phyloP scores from a whole-genome alignment of 2,888 invertebrate species.

The Synergus gifuensis region DNA sequence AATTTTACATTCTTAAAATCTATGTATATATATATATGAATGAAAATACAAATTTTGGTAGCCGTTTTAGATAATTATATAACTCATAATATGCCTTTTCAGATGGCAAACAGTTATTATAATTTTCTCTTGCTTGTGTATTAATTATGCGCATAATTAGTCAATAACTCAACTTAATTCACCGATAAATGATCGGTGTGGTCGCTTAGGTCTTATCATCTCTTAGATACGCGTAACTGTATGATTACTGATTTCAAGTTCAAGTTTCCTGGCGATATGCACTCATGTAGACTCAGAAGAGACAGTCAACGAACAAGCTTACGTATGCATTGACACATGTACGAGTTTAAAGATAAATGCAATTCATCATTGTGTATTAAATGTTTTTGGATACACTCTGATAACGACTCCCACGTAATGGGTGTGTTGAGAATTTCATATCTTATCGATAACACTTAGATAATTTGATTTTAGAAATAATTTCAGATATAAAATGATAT shows the following conservation, averaged over 20 bases:
- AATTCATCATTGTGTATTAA: constrained; percentile 9
- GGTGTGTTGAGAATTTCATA: neutral
- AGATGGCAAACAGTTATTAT: neutral
- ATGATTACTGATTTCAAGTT: constrained; percentile 38
- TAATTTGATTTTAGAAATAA: neutral
- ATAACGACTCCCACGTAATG: neutral
- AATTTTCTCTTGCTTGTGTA: neutral
- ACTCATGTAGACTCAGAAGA: constrained; percentile 9
- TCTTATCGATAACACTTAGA: neutral
- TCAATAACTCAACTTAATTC: constrained; percentile 22
- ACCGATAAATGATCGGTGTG: constrained; percentile 1
- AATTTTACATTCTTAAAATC: neutral
- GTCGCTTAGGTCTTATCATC: constrained; percentile 1
- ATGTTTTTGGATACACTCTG: constrained; percentile 4
- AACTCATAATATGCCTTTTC: no score
- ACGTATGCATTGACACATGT: neutral
- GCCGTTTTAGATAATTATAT: neutral
- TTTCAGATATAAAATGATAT: neutral
- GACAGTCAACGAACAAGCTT: neutral
- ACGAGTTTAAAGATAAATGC: neutral
- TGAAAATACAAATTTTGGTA: neutral
- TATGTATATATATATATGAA: neutral
- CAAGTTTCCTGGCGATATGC: constrained; percentile 31
- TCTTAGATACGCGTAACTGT: constrained; percentile 14
- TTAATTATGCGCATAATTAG: constrained; percentile 13